Conservation (phyloP, 2,113 vertebrate genomes). For the Edolisoma coerulescens region DNA sequence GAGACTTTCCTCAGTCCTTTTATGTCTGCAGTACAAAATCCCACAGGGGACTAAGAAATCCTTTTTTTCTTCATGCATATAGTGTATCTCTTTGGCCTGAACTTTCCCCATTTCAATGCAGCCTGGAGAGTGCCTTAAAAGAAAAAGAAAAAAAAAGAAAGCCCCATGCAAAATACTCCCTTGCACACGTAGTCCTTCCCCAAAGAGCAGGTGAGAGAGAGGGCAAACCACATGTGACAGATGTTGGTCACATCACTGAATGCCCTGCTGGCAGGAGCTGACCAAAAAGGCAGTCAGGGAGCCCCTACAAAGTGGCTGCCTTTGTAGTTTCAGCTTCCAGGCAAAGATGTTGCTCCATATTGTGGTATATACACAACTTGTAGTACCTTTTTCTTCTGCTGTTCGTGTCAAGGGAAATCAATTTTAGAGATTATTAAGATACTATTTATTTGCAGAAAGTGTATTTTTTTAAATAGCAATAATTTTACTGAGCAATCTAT, state of each 20-base stretch:
- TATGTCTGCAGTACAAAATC: not conserved
- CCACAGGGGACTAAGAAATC: not conserved
- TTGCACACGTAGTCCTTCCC: not conserved
- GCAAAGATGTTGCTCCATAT: not conserved
- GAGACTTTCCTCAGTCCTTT: not conserved
- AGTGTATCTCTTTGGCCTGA: not conserved
- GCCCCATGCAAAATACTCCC: not conserved
- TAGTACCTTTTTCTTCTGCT: not conserved
- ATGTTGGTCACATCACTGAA: not conserved
- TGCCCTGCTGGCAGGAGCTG: not conserved
- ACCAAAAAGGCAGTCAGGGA: not conserved
- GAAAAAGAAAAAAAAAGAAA: not conserved
- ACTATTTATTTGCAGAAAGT: not conserved
- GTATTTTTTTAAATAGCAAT: not conserved
- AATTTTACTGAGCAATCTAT: constrained; percentile 22
- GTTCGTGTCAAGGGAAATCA: not conserved
- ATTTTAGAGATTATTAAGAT: not conserved
- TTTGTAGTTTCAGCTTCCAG: not conserved
- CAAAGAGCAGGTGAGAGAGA: not conserved
- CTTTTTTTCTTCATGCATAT: not conserved
- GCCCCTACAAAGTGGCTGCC: not conserved
- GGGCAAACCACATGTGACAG: constrained; percentile 19
- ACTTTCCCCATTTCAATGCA: not conserved
- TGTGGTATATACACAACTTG: not conserved
- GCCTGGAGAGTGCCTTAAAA: not conserved